These are phyloP conservation scores for Nomada ferruginata DNA, from an alignment of 2,888 invertebrate genomes.

Conservation along the genomic window DNA sequence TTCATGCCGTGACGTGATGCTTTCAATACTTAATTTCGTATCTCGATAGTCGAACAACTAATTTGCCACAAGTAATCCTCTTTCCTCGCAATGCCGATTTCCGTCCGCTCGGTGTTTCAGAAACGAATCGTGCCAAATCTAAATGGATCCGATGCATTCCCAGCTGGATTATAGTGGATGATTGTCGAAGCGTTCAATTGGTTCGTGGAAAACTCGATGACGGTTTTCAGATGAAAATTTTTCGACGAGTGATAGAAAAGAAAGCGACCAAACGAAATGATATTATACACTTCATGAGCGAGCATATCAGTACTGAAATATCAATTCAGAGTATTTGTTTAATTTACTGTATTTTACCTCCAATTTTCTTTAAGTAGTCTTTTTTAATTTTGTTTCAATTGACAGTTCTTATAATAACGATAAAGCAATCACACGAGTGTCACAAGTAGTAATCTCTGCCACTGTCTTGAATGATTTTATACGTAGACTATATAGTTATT, in stretches of 20 bases:
- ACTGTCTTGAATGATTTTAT: too few species aligned
- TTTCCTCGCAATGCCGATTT: slow-evolving; percentile 1
- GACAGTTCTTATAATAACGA: too few species aligned
- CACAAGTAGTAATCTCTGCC: too few species aligned
- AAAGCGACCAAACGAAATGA: background rate
- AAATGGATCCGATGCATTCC: slow-evolving; percentile 6
- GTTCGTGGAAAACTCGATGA: background rate
- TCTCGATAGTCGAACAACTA: slow-evolving; percentile 29
- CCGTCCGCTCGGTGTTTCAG: background rate
- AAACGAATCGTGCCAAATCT: slow-evolving; percentile 6
- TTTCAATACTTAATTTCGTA: slow-evolving; percentile 49
- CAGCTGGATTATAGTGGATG: background rate
- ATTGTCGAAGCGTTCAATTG: background rate
- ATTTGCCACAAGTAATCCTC: slow-evolving; percentile 25
- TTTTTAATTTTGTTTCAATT: too few species aligned
- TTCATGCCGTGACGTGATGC: slow-evolving; percentile 4
- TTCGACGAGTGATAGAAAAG: background rate
- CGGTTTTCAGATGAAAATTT: background rate
- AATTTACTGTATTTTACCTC: too few species aligned
- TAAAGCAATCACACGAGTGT: too few species aligned
- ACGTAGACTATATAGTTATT: too few species aligned
- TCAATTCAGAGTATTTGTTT: too few species aligned
- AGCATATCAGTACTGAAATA: too few species aligned
- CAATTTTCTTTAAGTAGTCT: too few species aligned
- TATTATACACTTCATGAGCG: too few species aligned